A percentile compares a stretch with the other conserved stretches of the same genome.
phyloP scores from a whole-genome alignment of 2,888 invertebrate species.

The Oligia strigilis region DNA sequence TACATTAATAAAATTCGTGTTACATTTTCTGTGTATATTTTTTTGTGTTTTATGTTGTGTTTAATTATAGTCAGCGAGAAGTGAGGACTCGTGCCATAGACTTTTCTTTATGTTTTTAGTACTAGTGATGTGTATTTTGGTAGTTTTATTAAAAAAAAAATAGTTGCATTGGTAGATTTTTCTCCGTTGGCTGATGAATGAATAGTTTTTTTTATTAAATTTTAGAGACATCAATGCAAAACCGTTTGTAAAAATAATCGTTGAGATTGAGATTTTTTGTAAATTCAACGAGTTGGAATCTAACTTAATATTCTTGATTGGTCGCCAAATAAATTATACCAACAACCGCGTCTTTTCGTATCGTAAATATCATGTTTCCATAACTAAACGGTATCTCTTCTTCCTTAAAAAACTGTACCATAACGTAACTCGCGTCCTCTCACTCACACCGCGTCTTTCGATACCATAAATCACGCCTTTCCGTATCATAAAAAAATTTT shows the following conservation, averaged over 20 bases:
- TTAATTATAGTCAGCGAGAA: constrained; percentile 75
- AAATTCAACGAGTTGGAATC: too few species aligned
- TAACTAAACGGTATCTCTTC: too few species aligned
- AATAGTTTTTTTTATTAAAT: constrained; percentile 5
- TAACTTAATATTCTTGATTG: too few species aligned
- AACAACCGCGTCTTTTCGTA: too few species aligned
- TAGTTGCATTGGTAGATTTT: constrained; percentile 59
- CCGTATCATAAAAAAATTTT: too few species aligned
- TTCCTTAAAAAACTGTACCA: too few species aligned
- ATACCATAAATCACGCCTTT: background rate
- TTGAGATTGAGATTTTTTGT: too few species aligned
- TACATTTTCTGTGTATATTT: constrained; percentile 64
- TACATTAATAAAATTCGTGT: constrained; percentile 40
- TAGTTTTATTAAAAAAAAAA: constrained; percentile 24
- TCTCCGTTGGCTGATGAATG: constrained; percentile 58
- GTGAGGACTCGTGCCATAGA: constrained; percentile 78
- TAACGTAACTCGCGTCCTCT: too few species aligned
- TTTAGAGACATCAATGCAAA: constrained; percentile 4
- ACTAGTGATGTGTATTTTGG: constrained; percentile 62
- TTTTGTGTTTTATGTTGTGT: constrained; percentile 75
- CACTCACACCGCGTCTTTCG: background rate
- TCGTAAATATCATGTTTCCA: too few species aligned
- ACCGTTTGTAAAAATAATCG: constrained; percentile 3
- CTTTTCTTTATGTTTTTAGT: constrained; percentile 56
- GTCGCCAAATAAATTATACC: too few species aligned